Conservation (phyloP, 2,797 vertebrate genomes). For the Decapterus maruadsi region DNA sequence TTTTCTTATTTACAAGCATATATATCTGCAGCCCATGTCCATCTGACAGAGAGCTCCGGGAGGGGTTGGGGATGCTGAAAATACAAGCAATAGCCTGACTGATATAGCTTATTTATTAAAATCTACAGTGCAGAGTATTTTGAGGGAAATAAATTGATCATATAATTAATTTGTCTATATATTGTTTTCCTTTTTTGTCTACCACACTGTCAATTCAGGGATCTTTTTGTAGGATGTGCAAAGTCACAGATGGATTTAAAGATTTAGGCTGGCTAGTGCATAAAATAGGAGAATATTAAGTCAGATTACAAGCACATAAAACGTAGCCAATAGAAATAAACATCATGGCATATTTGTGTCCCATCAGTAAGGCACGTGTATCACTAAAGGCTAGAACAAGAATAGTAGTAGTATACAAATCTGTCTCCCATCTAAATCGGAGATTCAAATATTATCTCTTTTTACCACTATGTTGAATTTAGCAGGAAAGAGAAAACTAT, state of each 20-base stretch:
- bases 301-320: background rate
- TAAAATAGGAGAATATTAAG: background rate
- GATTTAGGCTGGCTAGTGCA: background rate
- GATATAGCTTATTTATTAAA: background rate
- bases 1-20: background rate
- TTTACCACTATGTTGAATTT: background rate
- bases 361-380: no score
- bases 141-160: background rate
- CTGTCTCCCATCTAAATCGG: no score
- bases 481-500: background rate
- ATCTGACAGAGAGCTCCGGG: background rate
- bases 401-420: no score
- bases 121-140: background rate
- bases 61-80: background rate
- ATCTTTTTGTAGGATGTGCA: background rate
- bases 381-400: no score
- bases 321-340: no score
- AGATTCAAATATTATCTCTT: background rate
- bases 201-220: background rate
- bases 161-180: background rate
- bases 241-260: background rate
- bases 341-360: no score
- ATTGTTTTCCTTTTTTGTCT: background rate
- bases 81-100: background rate
- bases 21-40: background rate